A percentile compares a stretch with the other conserved stretches of the same genome.
Conservation (phyloP, 2,797 vertebrate genomes). For the Pangasius mekongensis region DNA sequence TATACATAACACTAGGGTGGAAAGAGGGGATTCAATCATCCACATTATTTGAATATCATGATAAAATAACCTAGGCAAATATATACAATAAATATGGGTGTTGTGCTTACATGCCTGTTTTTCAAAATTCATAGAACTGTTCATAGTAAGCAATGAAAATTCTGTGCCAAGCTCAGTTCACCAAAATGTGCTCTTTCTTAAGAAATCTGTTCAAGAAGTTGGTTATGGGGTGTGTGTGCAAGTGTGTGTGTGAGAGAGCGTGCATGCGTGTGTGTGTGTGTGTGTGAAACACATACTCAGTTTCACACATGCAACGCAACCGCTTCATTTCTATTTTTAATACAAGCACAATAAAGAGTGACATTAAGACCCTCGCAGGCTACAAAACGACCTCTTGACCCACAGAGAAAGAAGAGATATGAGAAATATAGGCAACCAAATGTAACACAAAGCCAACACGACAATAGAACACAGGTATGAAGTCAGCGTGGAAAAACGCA, state of each 20-base stretch:
- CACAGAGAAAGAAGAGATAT: neutral
- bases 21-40: neutral
- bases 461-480: constrained; percentile 10
- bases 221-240: neutral
- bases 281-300: neutral
- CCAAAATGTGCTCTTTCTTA: constrained; percentile 1
- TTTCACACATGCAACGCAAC: neutral
- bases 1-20: constrained; percentile 5
- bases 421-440: neutral
- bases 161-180: neutral
- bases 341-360: neutral
- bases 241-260: neutral
- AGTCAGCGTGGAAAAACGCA: neutral
- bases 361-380: neutral
- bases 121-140: constrained; percentile 1
- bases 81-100: neutral
- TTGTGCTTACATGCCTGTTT: neutral
- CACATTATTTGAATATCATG: neutral
- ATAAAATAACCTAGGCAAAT: constrained; percentile 8
- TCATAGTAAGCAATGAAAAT: neutral
- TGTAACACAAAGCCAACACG: neutral
- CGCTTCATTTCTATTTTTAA: neutral
- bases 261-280: neutral
- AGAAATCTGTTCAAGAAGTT: neutral
- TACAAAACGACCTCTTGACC: neutral